phyloP scores from a whole-genome alignment of 2,113 vertebrate species.

The Marmota monax region DNA sequence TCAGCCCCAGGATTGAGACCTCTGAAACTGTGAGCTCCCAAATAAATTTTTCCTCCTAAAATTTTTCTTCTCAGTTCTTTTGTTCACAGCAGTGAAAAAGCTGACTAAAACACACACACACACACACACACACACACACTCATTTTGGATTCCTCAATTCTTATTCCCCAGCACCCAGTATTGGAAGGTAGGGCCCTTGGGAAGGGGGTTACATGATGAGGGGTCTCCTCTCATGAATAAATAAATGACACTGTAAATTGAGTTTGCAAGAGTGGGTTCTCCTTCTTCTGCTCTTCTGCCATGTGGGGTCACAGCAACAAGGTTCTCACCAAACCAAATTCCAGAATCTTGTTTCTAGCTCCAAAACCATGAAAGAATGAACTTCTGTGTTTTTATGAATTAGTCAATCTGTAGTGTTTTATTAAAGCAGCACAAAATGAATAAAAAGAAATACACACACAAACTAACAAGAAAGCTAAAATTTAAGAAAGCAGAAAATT shows the following conservation, averaged over 20 bases:
- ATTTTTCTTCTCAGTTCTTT: too few species aligned
- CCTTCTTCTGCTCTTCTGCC: neutral
- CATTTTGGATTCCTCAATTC: neutral
- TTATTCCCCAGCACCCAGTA: neutral
- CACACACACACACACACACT: neutral
- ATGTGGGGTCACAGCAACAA: neutral
- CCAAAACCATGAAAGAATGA: neutral
- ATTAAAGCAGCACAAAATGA: neutral
- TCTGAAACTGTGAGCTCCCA: too few species aligned
- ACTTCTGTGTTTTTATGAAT: neutral
- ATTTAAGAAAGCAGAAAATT: neutral
- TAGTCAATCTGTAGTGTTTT: neutral
- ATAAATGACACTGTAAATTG: neutral
- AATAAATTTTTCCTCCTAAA: too few species aligned
- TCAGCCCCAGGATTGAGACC: too few species aligned
- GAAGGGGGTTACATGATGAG: neutral
- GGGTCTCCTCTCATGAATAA: rapidly evolving
- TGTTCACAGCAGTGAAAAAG: too few species aligned
- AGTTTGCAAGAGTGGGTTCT: rapidly evolving
- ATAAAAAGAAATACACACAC: neutral
- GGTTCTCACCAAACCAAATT: neutral
- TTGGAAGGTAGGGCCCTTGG: neutral
- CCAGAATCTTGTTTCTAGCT: neutral
- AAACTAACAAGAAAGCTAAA: neutral
- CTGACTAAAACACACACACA: neutral